Base-by-base conservation (phyloP, 2,113 vertebrate species). In the Psilopogon haemacephalus region DNA sequence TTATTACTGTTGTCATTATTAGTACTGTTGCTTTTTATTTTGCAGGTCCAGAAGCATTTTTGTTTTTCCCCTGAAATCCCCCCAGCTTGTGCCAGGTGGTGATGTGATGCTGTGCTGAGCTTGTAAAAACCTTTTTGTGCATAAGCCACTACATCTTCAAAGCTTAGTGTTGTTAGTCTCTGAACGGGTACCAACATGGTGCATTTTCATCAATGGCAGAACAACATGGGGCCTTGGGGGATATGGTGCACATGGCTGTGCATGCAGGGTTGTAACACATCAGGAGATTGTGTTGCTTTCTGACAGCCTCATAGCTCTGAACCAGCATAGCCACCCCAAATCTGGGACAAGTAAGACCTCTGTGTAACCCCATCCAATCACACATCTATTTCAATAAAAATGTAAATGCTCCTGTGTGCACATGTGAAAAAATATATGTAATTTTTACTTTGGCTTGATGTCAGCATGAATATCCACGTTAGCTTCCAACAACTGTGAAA, bases 401-500 rank as follows among this genome's bases (percentile, higher is more conserved):
- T 74, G 65, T 18, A 74, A 74, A 35, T 24, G 6, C 13, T 63
- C 67, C 8, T 44, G 13, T 32, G 18, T 56, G 3, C 74, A 17
- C 42, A 18, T 37, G 14, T 65, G 56, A 81, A 88, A 81, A 88
- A 65, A 63, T 23, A 59, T 1, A 55, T 33, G 26, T 38, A 7
- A 40, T 54, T 60, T 83, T 90, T 93, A 97, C 97, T 96, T 96
- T 42, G 97, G 89, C 48, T 81, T 93, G n/a, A 97, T 50, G 60
- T 96, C 86, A 83, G 92, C 89, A 35, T 85, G 85, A 67, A 97
- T 28, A 75, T 96, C 92, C 48, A 79, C 40, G 42, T 52, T 91
- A 79, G 69, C 40, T 72, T 96, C 85, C 73, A 97, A 74, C 83
- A 97, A 14, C 59, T 96, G 90, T 27, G 84, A 55, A 20, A 88